These are phyloP conservation scores for Clusia tigrina DNA, from an alignment of 2,888 invertebrate species.

Conservation along the genomic window DNA sequence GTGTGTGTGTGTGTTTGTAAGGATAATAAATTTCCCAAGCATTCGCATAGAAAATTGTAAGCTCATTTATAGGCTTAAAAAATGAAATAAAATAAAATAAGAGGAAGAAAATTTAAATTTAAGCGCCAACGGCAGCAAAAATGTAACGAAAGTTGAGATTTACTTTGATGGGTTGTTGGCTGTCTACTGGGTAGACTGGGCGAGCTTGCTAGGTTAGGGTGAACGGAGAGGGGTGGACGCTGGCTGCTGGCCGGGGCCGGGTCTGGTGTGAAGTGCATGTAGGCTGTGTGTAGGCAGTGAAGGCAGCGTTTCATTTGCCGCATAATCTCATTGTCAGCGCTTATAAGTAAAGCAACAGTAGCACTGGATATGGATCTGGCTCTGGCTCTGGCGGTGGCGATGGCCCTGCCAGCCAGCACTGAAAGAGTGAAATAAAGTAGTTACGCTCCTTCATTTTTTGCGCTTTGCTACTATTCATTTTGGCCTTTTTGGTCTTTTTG, in stretches of 20 bases:
- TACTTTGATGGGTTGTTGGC: constrained; percentile 16
- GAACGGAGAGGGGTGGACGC: background rate
- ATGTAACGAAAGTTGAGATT: constrained; percentile 26
- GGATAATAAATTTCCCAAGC: constrained; percentile 56
- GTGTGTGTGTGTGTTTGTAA: background rate
- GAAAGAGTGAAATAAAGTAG: constrained; percentile 2
- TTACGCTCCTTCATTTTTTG: too few species aligned
- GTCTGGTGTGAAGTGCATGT: background rate
- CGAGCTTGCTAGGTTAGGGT: too few species aligned
- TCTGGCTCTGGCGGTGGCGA: background rate
- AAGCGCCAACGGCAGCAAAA: constrained; percentile 42
- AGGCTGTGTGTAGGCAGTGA: background rate
- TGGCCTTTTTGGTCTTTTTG: too few species aligned
- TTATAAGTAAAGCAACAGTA: constrained; percentile 13
- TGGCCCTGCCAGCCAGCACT: background rate
- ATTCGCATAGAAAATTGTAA: constrained; percentile 61
- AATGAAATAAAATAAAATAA: constrained; percentile 31
- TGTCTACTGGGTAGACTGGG: background rate
- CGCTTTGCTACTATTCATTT: too few species aligned
- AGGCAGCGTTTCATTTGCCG: constrained; percentile 25
- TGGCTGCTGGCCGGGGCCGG: background rate
- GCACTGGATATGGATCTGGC: constrained; percentile 33
- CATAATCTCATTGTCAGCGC: constrained; percentile 44
- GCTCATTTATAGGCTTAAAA: constrained; percentile 61
- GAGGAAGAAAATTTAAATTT: constrained; percentile 34